phyloP scores from a whole-genome alignment of 2,888 invertebrate species.

The Oligia fasciuncula region DNA sequence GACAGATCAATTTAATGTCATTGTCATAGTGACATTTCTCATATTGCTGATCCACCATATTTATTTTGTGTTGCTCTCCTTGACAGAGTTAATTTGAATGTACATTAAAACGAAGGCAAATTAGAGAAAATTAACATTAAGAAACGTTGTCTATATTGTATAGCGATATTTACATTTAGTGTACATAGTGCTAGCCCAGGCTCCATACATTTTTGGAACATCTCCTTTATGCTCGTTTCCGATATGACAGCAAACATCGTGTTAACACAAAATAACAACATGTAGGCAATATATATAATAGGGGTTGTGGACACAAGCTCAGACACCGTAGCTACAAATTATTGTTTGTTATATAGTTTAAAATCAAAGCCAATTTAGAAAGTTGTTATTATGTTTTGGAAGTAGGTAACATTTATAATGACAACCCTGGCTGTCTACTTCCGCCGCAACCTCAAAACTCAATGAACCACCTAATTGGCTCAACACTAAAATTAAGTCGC shows the following conservation, averaged over 20 bases:
- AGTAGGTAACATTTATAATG: slow-evolving; percentile 2
- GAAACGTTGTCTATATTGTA: no score
- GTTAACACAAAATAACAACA: slow-evolving; percentile 12
- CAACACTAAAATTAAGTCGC: slow-evolving; percentile 3
- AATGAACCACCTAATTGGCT: slow-evolving; percentile 37
- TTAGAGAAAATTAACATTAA: no score
- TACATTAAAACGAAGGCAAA: no score
- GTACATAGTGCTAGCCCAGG: no score
- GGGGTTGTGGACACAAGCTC: slow-evolving; percentile 25
- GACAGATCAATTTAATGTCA: no score
- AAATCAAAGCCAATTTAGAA: slow-evolving; percentile 11
- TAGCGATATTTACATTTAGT: no score
- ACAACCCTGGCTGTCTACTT: not conserved
- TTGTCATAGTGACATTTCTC: no score
- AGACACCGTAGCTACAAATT: not conserved
- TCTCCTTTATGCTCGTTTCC: not conserved
- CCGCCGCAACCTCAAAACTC: slow-evolving; percentile 39
- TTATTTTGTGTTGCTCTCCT: no score
- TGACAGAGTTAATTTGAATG: no score
- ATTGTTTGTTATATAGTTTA: no score
- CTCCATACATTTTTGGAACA: no score
- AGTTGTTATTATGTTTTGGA: slow-evolving; percentile 12
- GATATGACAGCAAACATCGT: slow-evolving; percentile 22
- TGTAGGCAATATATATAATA: slow-evolving; percentile 1
- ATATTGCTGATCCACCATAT: no score